These are phyloP conservation scores for Eristalis tenax DNA, from an alignment of 2,888 invertebrate genomes.

Conservation along the genomic window DNA sequence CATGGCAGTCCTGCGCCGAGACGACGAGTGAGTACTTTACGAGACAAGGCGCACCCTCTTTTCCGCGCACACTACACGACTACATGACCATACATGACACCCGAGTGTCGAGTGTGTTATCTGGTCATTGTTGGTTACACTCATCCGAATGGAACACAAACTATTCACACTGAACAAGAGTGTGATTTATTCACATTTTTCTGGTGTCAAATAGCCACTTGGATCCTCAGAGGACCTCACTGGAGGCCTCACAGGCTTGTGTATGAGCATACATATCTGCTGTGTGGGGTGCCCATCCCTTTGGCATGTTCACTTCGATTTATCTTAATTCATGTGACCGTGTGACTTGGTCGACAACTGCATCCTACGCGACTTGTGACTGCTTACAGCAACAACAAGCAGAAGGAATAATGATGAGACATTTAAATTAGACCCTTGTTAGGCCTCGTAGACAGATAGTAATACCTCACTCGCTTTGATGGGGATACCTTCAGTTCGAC, in stretches of 20 bases:
- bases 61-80: conserved; percentile 25
- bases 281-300: conserved; percentile 12
- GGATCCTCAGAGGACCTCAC: conserved; percentile 50
- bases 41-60: conserved; percentile 50
- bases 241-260: neutral
- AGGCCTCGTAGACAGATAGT: conserved; percentile 12
- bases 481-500: neutral
- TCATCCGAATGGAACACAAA: conserved; percentile 27
- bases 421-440: conserved; percentile 61
- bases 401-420: conserved; percentile 17
- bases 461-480: conserved; percentile 3
- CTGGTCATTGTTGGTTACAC: conserved; percentile 38
- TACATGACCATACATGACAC: conserved; percentile 33
- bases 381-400: conserved; percentile 1
- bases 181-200: conserved; percentile 68
- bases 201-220: conserved; percentile 70
- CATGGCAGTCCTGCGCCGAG: conserved; percentile 31
- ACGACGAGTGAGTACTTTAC: conserved; percentile 58
- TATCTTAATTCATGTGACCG: conserved; percentile 69
- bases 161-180: conserved; percentile 39
- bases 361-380: conserved; percentile 55
- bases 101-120: conserved; percentile 33
- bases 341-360: conserved; percentile 60
- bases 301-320: conserved; percentile 57
- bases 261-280: neutral